Conservation (phyloP, 1,140 invertebrate species). For the Cepaea nemoralis region DNA sequence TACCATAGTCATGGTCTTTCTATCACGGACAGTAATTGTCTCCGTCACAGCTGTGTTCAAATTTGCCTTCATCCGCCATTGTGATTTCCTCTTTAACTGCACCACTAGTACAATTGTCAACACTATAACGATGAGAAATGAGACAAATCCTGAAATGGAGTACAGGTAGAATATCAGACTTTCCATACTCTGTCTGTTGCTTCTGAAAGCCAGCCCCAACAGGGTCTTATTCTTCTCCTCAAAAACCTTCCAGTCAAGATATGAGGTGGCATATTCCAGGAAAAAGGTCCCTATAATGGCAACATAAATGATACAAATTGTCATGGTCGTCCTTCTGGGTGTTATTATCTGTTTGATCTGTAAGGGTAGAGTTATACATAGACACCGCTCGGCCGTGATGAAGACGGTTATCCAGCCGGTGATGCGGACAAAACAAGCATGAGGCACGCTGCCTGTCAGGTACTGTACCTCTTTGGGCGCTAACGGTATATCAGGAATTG, state of each 20-base stretch:
- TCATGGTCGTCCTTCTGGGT: background rate
- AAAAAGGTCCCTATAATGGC: background rate
- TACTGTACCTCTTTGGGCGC: background rate
- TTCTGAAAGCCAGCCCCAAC: background rate
- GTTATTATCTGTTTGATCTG: constrained; percentile 15
- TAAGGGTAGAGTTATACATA: background rate
- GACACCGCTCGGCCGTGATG: constrained; percentile 3
- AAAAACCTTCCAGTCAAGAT: background rate
- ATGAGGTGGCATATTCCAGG: background rate
- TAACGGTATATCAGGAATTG: background rate
- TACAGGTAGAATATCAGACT: background rate
- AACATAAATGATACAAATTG: background rate
- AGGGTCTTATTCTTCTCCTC: constrained; percentile 14
- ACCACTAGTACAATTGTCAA: background rate
- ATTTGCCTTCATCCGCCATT: background rate
- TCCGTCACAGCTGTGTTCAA: background rate
- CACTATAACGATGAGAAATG: background rate
- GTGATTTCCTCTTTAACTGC: background rate
- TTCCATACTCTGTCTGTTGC: background rate
- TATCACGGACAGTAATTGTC: background rate
- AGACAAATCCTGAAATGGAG: background rate
- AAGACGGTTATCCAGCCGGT: constrained; percentile 1
- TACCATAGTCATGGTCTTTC: background rate
- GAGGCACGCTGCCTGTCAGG: background rate
- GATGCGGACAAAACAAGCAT: background rate